Conservation (phyloP, 2,797 vertebrate species). For the Aratinga solstitialis region DNA sequence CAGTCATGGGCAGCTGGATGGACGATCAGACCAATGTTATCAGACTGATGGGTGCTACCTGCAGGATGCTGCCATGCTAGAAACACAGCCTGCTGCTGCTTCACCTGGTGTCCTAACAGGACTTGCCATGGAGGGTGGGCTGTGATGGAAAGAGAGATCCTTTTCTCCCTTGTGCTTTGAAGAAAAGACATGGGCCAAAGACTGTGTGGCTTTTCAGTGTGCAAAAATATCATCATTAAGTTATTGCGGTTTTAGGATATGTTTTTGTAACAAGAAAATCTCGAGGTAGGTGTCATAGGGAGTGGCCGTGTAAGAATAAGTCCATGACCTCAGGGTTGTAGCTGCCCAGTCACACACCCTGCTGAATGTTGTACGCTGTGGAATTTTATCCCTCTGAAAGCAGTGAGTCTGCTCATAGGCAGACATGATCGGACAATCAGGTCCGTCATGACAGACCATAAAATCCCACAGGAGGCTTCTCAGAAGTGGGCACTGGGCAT, state of each 20-base stretch:
- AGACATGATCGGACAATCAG: not conserved
- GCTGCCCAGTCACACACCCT: not conserved
- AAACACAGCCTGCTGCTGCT: not conserved
- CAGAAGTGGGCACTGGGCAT: not conserved
- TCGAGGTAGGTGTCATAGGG: not conserved
- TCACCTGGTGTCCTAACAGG: rapidly evolving
- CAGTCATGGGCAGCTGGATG: not conserved
- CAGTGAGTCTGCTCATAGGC: not conserved
- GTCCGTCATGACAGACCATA: not conserved
- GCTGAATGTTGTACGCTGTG: not conserved
- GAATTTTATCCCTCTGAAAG: not conserved
- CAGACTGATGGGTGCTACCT: not conserved
- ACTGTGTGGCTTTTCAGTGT: not conserved
- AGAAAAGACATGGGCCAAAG: not conserved
- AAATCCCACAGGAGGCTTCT: not conserved
- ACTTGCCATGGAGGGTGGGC: not conserved
- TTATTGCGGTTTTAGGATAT: not conserved
- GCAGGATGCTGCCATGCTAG: not conserved
- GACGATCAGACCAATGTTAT: not conserved
- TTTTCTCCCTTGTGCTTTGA: not conserved
- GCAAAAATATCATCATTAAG: not conserved
- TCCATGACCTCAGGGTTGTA: not conserved
- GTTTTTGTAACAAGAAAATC: not conserved
- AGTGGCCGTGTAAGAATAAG: rapidly evolving
- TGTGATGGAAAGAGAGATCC: not conserved